Conservation (phyloP, 2,888 invertebrate genomes). For the Limnephilus marmoratus region DNA sequence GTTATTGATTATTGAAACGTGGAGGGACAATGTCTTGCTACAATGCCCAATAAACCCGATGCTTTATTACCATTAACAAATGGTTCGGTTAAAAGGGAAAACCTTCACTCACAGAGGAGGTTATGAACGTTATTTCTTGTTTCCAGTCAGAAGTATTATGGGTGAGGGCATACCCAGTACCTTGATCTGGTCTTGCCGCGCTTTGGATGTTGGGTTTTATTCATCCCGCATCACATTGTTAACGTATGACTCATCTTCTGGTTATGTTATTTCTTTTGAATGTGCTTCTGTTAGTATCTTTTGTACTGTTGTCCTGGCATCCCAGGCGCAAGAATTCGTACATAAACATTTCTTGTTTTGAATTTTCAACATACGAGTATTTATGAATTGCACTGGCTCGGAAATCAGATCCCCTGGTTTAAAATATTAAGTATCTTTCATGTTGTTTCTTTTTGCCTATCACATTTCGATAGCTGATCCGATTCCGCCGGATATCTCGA, state of each 20-base stretch:
- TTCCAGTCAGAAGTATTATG: background rate
- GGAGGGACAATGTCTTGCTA: background rate
- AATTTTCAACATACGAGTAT: background rate
- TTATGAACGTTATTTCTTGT: background rate
- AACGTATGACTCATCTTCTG: background rate
- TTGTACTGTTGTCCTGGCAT: background rate
- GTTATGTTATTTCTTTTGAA: background rate
- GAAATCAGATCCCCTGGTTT: too few species aligned
- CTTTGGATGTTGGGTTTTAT: background rate
- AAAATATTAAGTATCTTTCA: background rate
- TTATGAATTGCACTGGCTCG: background rate
- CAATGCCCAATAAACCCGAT: constrained; percentile 35
- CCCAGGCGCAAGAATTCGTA: background rate
- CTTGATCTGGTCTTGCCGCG: background rate
- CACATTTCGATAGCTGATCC: background rate
- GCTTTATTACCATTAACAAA: background rate
- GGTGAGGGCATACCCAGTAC: background rate
- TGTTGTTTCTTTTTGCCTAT: background rate
- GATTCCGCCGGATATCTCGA: constrained; percentile 29
- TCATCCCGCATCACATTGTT: constrained; percentile 2
- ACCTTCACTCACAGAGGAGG: background rate
- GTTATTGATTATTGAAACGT: background rate
- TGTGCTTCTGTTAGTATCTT: background rate
- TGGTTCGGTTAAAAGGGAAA: constrained; percentile 11
- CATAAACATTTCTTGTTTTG: background rate